A percentile compares a stretch with the other conserved stretches of the same genome.
Conservation (phyloP, 1,140 invertebrate species). For the Gryllus bimaculatus region DNA sequence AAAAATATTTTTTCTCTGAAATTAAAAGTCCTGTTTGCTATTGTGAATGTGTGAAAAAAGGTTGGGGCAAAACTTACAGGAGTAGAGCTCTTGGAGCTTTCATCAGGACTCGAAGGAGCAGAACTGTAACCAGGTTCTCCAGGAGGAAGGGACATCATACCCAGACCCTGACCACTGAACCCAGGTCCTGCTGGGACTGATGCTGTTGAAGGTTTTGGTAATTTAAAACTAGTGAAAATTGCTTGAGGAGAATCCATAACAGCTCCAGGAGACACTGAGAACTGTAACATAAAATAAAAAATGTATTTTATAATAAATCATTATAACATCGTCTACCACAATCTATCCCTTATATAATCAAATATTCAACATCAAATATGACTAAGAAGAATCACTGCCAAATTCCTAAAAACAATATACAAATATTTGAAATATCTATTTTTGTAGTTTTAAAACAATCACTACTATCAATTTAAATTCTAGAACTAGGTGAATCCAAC, state of each 20-base stretch:
- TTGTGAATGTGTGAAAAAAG: no score
- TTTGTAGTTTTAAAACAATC: no score
- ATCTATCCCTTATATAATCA: neutral
- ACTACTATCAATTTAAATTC: no score
- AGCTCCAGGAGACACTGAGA: conserved; percentile 41
- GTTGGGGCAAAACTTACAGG: conserved; percentile 9
- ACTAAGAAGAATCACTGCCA: no score
- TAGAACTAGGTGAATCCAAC: no score
- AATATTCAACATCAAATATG: neutral
- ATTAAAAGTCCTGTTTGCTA: no score
- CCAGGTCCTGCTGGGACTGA: conserved; percentile 6
- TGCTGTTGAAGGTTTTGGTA: conserved; percentile 56
- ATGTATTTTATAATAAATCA: no score
- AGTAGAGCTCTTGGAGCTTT: conserved; percentile 21
- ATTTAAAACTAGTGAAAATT: conserved; percentile 86
- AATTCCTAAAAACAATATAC: no score
- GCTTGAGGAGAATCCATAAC: conserved; percentile 64
- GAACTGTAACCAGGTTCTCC: neutral
- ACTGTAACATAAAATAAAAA: conserved; percentile 21
- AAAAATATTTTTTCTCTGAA: neutral
- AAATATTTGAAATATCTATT: no score
- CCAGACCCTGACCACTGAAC: neutral
- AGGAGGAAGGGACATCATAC: neutral
- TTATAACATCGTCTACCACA: neutral
- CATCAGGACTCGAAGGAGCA: conserved; percentile 24